A percentile compares a stretch with the other conserved stretches of the same genome.
Evolutionary conservation across 1,140 invertebrate genomes (phyloP).

Genomic region (Ceratoteleas bidentatus): DNA sequence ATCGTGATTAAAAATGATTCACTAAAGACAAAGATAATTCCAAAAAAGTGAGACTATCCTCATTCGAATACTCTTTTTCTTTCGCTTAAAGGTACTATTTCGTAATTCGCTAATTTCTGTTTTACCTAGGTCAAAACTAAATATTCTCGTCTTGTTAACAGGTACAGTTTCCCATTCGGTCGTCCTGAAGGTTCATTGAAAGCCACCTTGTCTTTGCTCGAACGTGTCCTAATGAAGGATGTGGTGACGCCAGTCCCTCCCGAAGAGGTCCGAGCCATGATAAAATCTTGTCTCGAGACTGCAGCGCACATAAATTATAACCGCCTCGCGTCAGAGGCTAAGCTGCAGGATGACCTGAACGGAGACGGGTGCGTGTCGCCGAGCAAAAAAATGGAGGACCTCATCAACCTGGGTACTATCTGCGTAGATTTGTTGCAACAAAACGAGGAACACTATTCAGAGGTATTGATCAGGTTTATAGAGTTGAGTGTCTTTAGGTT

Average conservation of each 20-base stretch:
- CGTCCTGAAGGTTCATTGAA: slow-evolving; percentile 98
- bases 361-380: slow-evolving; percentile 91
- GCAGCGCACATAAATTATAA: slow-evolving; percentile 99
- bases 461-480: slow-evolving; percentile 89
- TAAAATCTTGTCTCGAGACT: slow-evolving; percentile 98
- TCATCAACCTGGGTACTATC: slow-evolving; percentile 97
- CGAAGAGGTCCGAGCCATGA: slow-evolving; percentile 97
- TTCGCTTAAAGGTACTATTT: too few relatives aligned
- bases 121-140: too few relatives aligned
- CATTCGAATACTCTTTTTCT: too few relatives aligned
- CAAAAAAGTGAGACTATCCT: too few relatives aligned
- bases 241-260: slow-evolving; percentile 97
- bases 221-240: slow-evolving; percentile 99
- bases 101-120: too few relatives aligned
- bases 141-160: slow-evolving; percentile 66
- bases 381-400: slow-evolving; percentile 95
- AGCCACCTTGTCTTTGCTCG: slow-evolving; percentile 96
- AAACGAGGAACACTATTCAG: slow-evolving; percentile 99
- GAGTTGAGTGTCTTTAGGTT: slow-evolving; percentile 74
- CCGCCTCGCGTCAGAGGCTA: slow-evolving; percentile 96
- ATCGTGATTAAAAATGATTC: too few relatives aligned
- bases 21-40: too few relatives aligned
- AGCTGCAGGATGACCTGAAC: slow-evolving; percentile 96
- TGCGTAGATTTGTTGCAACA: slow-evolving; percentile 99
- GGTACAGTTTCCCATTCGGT: slow-evolving; percentile 99